Evolutionary conservation across 1,140 invertebrate species (phyloP), one percentile per base, ranked within the genome.

Genomic region (Drosophila pectinifera): DNA sequence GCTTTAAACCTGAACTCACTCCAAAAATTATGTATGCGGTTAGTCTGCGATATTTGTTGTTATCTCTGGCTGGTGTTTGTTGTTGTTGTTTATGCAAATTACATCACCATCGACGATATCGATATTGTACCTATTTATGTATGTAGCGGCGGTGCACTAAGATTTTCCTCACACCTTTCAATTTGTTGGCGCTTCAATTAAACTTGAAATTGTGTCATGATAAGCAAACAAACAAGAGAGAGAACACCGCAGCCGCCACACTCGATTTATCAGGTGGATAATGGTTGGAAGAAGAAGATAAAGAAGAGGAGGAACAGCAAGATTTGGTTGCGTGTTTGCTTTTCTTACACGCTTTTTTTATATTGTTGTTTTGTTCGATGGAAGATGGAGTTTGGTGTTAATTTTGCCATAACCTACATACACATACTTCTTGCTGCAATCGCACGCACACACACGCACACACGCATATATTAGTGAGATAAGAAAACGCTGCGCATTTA

Each of bases 401-500:
- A 67, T 68, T 82, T 86, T 78, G 78, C 83, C 83, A 83, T 86
- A 86, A 86, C 84, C 82, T 76, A 86, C 59, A 63, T 63, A 63
- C 59, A 59, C 34, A 22, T 13, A 59, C 79, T 83, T 83, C 69
- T 81, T 67, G 69, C 80, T 86, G 82, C 82, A 86, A 78, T 86
- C 26, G 57, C 28, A 51, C 73, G 67, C 38, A 62, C 43, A 63
- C 42, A 41, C 43, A 61, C 42, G 51, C 65, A 68, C 51, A 46
- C 54, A 49, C 38, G 8, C 22, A 26, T 16, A 48, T 16, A 82
- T 63, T 61, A 46, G 41, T 49, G 81, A 61, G 83, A 86, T 89
- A 86, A 86, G 83, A 69, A 86, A 89, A 83, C 80, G 79, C 74
- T 89, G 83, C 84, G 83, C 84, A 86, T 86, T 83, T 79, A 73